These are phyloP conservation scores for Crenuchus spilurus DNA, from an alignment of 2,797 vertebrate species.

Conservation along the genomic window DNA sequence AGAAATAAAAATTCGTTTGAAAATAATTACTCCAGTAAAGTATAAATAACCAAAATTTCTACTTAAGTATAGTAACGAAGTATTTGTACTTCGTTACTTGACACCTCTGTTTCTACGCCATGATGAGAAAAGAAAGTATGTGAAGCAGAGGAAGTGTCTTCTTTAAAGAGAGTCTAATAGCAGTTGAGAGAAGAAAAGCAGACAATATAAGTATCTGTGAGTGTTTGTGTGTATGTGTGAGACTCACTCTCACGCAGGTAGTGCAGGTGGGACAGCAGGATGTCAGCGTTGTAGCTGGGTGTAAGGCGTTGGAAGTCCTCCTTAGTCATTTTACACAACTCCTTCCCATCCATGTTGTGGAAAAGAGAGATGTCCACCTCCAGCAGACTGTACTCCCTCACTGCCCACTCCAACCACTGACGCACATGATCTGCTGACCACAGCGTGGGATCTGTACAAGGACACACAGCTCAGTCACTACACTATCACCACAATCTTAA, in stretches of 20 bases:
- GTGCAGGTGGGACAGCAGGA: conserved; percentile 89
- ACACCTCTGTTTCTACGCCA: background rate
- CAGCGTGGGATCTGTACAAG: conserved; percentile 80
- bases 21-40: too few species aligned
- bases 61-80: too few species aligned
- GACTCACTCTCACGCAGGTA: conserved; percentile 94
- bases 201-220: background rate
- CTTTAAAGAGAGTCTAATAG: background rate
- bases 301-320: conserved; percentile 88
- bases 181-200: background rate
- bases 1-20: too few species aligned
- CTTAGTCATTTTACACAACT: conserved; percentile 89
- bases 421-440: conserved; percentile 88
- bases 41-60: too few species aligned
- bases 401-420: conserved; percentile 90
- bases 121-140: background rate
- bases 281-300: conserved; percentile 85
- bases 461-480: background rate
- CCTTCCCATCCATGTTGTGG: conserved; percentile 87
- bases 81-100: too few species aligned
- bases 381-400: conserved; percentile 84
- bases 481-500: too few species aligned
- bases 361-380: conserved; percentile 85
- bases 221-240: conserved; percentile 6
- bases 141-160: background rate